Evolutionary conservation across 1,140 invertebrate species (phyloP), one percentile per base, ranked within the genome.

Genomic region (Ceratosolen solmsi): DNA sequence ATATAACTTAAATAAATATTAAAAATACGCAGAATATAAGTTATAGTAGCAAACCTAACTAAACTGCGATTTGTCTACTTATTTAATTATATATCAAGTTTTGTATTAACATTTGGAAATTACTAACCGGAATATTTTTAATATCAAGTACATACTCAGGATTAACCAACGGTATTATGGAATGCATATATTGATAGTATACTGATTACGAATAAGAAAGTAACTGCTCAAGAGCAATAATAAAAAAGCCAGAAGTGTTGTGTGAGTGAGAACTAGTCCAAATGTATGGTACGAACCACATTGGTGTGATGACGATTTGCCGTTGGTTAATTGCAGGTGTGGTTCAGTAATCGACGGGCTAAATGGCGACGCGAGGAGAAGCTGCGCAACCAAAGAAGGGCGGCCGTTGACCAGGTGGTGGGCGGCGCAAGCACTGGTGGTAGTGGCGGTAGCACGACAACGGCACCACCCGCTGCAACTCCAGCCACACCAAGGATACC

Each of bases 361-460:
- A 99, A 99, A 94, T 99, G 98, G 98, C 94, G 98, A 84, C 94
- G 99, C 58, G 99, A 99, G 92, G 98, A 99, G 91, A 99, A 99
- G 93, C 93, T 99, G 84, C 94, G 98, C 70, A 97, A 96, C 89
- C 97, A 98, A 92, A 92, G 97, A 75, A 94, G 96, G 80, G 93
- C 93, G 83, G 95, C 93, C 63, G 94, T 94, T 56, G 89, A 90
- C 90, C 92, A 91, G 87, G 90, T 90, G 86, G 92, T 92, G 49
- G 92, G 91, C 22, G 87, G 89, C 86, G 83, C 87, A 84, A 82
- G 90, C 86, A 89, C 92, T 27, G 90, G 92, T 75, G 90, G 90
- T 25, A 90, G 88, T 87, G 78, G 88, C 84, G 80, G 90, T 86
- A 91, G 92, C 77, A 91, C 92, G 27, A 91, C 93, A 25, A 89